These are phyloP conservation scores for Torymus auratus DNA, from an alignment of 2,888 invertebrate genomes.

Conservation along the genomic window DNA sequence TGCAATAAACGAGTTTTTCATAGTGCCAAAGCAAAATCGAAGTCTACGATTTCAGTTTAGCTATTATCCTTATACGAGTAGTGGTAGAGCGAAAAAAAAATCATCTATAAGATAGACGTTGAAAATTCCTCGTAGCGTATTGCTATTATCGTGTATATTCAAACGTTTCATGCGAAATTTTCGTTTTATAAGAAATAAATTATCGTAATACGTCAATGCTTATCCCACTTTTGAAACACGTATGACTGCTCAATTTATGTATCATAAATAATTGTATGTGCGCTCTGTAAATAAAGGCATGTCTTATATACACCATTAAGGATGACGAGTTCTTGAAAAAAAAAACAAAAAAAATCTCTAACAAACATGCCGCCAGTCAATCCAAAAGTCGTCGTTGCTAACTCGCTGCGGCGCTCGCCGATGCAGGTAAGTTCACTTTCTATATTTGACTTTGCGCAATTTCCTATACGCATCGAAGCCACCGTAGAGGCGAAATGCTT, in stretches of 20 bases:
- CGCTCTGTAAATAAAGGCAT: conserved; percentile 62
- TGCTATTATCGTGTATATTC: conserved; percentile 59
- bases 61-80: conserved; percentile 59
- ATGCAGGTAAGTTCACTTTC: conserved; percentile 59
- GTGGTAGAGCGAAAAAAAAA: conserved; percentile 55
- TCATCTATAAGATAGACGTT: conserved; percentile 55
- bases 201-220: conserved; percentile 57
- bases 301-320: conserved; percentile 61
- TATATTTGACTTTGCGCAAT: conserved; percentile 50
- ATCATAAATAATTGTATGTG: conserved; percentile 60
- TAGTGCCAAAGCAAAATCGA: conserved; percentile 60
- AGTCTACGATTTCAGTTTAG: conserved; percentile 59
- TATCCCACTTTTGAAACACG: conserved; percentile 58
- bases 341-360: conserved; percentile 6
- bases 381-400: neutral
- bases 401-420: conserved; percentile 10
- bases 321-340: conserved; percentile 48
- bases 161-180: conserved; percentile 56
- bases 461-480: conserved; percentile 53
- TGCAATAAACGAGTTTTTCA: conserved; percentile 60
- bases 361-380: conserved; percentile 21
- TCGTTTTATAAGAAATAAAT: conserved; percentile 57
- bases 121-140: conserved; percentile 54
- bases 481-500: conserved; percentile 21
- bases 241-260: conserved; percentile 60